Percentiles rank a stretch among this genome's conserved stretches.
These are phyloP conservation scores for Ichneumon xanthorius DNA, from an alignment of 2,888 invertebrate genomes.

Conservation along the genomic window DNA sequence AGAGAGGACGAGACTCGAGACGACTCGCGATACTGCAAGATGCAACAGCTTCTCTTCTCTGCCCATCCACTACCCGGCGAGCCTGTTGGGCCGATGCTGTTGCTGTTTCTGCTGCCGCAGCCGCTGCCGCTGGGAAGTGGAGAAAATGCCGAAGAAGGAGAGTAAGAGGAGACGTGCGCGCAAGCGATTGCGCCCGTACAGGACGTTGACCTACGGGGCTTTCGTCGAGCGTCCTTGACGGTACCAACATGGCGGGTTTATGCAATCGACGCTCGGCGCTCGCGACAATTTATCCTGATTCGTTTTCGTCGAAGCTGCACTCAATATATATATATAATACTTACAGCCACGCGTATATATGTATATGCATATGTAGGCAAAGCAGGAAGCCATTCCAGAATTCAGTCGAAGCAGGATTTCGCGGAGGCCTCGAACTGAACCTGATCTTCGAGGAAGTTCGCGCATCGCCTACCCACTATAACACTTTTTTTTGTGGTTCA, in stretches of 20 bases:
- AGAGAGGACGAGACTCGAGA: slow-evolving; percentile 60
- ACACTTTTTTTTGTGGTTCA: slow-evolving; percentile 31
- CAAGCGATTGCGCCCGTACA: slow-evolving; percentile 64
- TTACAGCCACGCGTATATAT: neutral
- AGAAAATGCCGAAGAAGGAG: slow-evolving; percentile 71
- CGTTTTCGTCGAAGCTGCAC: slow-evolving; percentile 49
- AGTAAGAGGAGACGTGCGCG: slow-evolving; percentile 64
- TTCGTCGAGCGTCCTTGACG: slow-evolving; percentile 82
- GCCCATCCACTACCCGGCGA: slow-evolving; percentile 8
- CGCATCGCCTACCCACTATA: neutral
- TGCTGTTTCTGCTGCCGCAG: slow-evolving; percentile 45
- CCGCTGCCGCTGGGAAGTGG: slow-evolving; percentile 58
- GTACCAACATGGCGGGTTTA: slow-evolving; percentile 80
- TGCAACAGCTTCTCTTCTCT: slow-evolving; percentile 34
- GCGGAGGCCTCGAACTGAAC: neutral
- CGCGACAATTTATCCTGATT: slow-evolving; percentile 74
- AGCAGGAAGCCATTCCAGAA: slow-evolving; percentile 4
- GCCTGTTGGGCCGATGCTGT: slow-evolving; percentile 19
- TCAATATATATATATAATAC: neutral
- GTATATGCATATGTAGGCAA: neutral
- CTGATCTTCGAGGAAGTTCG: slow-evolving; percentile 20
- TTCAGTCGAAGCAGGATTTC: slow-evolving; percentile 44
- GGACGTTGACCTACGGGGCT: slow-evolving; percentile 81
- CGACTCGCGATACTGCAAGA: slow-evolving; percentile 55
- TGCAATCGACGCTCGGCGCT: slow-evolving; percentile 75